These are phyloP conservation scores for Pica pica DNA, from an alignment of 2,113 vertebrate species.

Conservation along the genomic window DNA sequence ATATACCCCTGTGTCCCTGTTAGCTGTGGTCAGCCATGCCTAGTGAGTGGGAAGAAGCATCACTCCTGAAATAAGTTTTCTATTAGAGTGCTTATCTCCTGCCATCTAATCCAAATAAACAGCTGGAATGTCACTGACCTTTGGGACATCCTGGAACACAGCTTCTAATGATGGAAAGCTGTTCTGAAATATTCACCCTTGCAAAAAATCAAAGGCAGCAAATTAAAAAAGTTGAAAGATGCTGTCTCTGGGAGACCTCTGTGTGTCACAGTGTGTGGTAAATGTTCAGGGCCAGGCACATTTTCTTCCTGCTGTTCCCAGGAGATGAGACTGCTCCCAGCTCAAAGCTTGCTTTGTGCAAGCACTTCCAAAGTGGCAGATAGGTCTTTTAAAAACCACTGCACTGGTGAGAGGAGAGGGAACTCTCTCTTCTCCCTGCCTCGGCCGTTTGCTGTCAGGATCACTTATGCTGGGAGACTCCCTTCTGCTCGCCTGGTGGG, in stretches of 20 bases:
- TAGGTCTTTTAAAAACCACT: not conserved
- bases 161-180: slow-evolving; percentile 4
- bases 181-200: not conserved
- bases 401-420: not conserved
- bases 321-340: not conserved
- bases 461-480: rapidly evolving
- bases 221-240: not conserved
- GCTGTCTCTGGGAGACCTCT: not conserved
- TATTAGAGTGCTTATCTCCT: not conserved
- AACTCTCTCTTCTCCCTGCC: not conserved
- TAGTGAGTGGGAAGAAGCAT: not conserved
- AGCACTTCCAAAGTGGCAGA: not conserved
- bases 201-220: slow-evolving; percentile 32
- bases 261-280: not conserved
- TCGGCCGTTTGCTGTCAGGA: not conserved
- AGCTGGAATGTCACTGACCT: not conserved
- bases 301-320: not conserved
- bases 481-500: not conserved
- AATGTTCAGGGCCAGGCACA: not conserved
- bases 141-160: not conserved
- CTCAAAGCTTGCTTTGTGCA: not conserved
- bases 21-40: not conserved
- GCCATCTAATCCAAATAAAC: slow-evolving; percentile 19
- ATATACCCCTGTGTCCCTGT: not conserved
- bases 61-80: not conserved